Conservation (phyloP, 2,888 invertebrate genomes). For the Cactoblastis cactorum region DNA sequence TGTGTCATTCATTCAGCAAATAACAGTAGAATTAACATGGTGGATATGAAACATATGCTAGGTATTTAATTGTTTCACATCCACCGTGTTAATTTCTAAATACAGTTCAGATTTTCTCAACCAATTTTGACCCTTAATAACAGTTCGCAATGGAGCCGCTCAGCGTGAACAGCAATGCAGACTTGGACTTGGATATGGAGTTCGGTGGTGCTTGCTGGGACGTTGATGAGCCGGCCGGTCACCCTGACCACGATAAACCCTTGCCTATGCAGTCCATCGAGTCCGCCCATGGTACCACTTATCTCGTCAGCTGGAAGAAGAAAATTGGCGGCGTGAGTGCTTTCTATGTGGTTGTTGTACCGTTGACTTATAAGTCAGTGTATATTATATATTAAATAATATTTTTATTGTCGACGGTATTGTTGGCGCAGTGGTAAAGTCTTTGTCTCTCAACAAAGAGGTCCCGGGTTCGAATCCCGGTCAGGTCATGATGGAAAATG, state of each 20-base stretch:
- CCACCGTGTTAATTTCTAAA: too few species aligned
- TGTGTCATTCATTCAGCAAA: too few species aligned
- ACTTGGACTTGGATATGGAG: background rate
- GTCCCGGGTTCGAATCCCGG: too few species aligned
- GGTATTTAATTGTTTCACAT: too few species aligned
- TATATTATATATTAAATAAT: too few species aligned
- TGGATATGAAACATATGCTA: too few species aligned
- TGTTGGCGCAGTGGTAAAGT: too few species aligned
- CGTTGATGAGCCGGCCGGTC: conserved; percentile 34
- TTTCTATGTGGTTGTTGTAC: background rate
- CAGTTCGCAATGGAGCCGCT: conserved; percentile 47
- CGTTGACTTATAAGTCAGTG: too few species aligned
- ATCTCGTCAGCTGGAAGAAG: conserved; percentile 64
- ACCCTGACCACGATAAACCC: conserved; percentile 41
- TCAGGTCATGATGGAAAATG: too few species aligned
- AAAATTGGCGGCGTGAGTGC: conserved; percentile 64
- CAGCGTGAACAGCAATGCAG: conserved; percentile 28
- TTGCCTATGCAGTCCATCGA: conserved; percentile 69
- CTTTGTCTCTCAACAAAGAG: too few species aligned
- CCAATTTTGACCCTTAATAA: conserved; percentile 4
- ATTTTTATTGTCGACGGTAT: background rate
- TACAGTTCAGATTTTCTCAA: too few species aligned
- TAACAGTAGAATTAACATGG: too few species aligned
- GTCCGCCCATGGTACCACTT: conserved; percentile 62
- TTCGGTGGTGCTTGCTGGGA: background rate